phyloP scores from a whole-genome alignment of 2,113 vertebrate genomes.

The Pristiophorus japonicus region DNA sequence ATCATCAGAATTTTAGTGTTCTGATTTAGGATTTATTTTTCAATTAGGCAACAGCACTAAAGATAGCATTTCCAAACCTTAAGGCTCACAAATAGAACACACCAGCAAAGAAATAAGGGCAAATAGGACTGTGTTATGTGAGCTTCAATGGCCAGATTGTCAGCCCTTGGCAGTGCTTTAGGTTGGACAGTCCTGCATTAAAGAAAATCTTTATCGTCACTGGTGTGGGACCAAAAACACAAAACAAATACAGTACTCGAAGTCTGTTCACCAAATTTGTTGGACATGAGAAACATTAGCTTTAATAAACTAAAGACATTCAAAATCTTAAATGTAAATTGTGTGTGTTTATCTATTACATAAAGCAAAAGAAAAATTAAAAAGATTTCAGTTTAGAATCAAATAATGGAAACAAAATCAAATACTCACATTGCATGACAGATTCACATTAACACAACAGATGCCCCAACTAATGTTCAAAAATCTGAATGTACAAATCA shows the following conservation, averaged over 20 bases:
- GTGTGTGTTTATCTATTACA: background rate
- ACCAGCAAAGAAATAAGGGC: background rate
- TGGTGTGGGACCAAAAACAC: background rate
- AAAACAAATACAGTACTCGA: background rate
- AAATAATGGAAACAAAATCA: constrained; percentile 30
- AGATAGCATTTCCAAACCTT: background rate
- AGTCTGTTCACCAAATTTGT: background rate
- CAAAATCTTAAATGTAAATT: background rate
- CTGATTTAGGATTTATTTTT: no score
- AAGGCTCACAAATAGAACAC: background rate
- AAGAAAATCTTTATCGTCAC: background rate
- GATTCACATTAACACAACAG: constrained; percentile 27
- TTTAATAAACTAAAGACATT: background rate
- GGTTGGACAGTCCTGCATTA: background rate
- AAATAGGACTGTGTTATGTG: background rate
- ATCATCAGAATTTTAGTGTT: background rate
- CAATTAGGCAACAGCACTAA: background rate
- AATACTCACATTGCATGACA: constrained; percentile 33
- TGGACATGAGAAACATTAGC: background rate
- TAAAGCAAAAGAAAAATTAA: background rate
- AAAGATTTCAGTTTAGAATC: background rate
- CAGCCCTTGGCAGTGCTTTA: background rate
- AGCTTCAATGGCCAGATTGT: background rate
- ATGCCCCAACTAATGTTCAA: constrained; percentile 30
- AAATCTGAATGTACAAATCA: constrained; percentile 32